A percentile compares a stretch with the other conserved stretches of the same genome.
phyloP scores from a whole-genome alignment of 1,140 invertebrate species.

The Elymnias hypermnestra region DNA sequence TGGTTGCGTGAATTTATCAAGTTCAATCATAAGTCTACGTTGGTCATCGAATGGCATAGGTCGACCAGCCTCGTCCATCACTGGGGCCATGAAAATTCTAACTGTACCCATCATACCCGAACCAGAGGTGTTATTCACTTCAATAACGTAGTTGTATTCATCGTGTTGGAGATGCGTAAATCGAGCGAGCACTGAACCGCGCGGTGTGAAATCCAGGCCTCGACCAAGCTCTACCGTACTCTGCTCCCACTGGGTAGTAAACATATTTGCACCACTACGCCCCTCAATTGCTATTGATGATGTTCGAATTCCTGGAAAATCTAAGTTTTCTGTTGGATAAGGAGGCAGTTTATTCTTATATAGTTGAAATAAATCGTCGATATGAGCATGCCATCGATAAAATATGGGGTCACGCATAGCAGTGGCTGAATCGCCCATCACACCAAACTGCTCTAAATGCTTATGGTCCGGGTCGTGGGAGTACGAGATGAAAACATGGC shows the following conservation, averaged over 20 bases:
- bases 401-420: slow-evolving; percentile 88
- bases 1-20: slow-evolving; percentile 82
- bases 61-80: slow-evolving; percentile 81
- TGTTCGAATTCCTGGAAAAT: slow-evolving; percentile 77
- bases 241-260: slow-evolving; percentile 85
- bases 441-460: slow-evolving; percentile 79
- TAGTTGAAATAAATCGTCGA: slow-evolving; percentile 87
- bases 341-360: slow-evolving; percentile 82
- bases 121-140: slow-evolving; percentile 78
- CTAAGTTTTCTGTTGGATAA: slow-evolving; percentile 38
- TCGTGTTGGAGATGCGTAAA: slow-evolving; percentile 86
- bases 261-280: slow-evolving; percentile 73
- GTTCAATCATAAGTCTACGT: slow-evolving; percentile 83
- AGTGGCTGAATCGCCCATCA: slow-evolving; percentile 82
- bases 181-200: slow-evolving; percentile 81
- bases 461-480: slow-evolving; percentile 78
- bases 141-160: slow-evolving; percentile 78
- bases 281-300: slow-evolving; percentile 72
- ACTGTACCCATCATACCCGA: slow-evolving; percentile 79
- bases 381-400: slow-evolving; percentile 89
- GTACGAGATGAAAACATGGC: slow-evolving; percentile 76
- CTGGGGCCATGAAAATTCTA: slow-evolving; percentile 86
- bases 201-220: slow-evolving; percentile 85
- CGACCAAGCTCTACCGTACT: slow-evolving; percentile 84
- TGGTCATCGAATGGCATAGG: slow-evolving; percentile 81